Conservation (phyloP, 2,797 vertebrate species). For the Helostoma temminkii region DNA sequence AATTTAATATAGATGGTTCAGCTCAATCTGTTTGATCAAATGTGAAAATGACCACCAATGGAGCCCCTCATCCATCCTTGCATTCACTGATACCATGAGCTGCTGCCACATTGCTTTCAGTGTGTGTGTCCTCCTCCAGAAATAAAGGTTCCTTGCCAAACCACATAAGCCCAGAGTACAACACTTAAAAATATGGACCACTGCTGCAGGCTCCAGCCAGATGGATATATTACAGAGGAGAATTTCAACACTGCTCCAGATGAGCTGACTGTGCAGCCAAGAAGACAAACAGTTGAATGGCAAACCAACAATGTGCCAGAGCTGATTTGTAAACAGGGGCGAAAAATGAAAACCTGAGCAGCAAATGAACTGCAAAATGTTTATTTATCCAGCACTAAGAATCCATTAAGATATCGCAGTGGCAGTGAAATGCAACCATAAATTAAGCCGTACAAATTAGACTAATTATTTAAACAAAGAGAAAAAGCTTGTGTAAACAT, state of each 20-base stretch:
- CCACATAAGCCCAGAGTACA: conserved; percentile 18
- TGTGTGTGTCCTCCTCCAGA: conserved; percentile 17
- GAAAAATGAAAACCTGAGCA: conserved; percentile 21
- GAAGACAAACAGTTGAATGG: conserved; percentile 46
- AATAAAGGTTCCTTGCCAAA: conserved; percentile 35
- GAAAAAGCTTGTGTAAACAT: conserved; percentile 63
- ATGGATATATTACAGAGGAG: conserved; percentile 54
- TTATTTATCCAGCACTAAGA: conserved; percentile 62
- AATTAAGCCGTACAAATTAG: conserved; percentile 62
- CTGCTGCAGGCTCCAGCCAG: conserved; percentile 57
- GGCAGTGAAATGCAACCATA: conserved; percentile 54
- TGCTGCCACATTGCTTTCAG: conserved; percentile 21
- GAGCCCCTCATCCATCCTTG: conserved; percentile 15
- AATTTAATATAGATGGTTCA: not conserved
- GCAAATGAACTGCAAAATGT: conserved; percentile 40
- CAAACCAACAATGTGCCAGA: conserved; percentile 15
- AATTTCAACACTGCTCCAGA: conserved; percentile 55
- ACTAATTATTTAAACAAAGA: conserved; percentile 50
- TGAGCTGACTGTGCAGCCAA: conserved; percentile 46
- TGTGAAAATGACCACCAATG: not conserved
- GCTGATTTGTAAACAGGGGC: conserved; percentile 36
- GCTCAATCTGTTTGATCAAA: not conserved
- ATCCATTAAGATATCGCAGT: conserved; percentile 40
- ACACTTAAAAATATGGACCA: conserved; percentile 42
- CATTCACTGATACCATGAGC: not conserved